phyloP scores from a whole-genome alignment of 1,140 invertebrate species.

The Helicoverpa zea region DNA sequence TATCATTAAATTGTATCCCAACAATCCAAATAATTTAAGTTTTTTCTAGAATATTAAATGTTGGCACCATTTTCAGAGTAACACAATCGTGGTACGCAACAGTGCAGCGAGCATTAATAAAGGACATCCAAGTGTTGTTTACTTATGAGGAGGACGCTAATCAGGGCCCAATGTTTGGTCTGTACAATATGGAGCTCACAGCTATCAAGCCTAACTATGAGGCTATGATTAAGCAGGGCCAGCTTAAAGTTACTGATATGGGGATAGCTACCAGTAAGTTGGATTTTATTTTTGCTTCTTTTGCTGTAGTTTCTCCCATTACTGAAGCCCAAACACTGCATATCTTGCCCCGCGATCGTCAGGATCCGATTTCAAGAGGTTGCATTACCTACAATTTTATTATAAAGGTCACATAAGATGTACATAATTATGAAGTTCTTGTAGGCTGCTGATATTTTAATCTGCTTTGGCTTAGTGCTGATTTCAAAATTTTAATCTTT shows the following conservation, averaged over 20 bases:
- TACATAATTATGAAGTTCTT: too few species aligned
- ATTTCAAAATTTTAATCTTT: too few species aligned
- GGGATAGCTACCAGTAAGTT: constrained; percentile 92
- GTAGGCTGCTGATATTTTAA: too few species aligned
- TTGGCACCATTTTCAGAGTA: constrained; percentile 86
- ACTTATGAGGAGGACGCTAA: constrained; percentile 88
- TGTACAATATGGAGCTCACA: constrained; percentile 91
- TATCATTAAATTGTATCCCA: too few species aligned
- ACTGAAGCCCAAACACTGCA: too few species aligned
- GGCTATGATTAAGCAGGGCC: constrained; percentile 94
- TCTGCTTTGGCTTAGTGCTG: too few species aligned
- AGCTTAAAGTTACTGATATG: constrained; percentile 93
- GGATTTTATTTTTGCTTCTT: not conserved
- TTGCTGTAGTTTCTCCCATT: not conserved
- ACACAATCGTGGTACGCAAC: constrained; percentile 95
- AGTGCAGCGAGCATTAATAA: constrained; percentile 92
- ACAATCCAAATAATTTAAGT: too few species aligned
- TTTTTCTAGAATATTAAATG: too few species aligned
- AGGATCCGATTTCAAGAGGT: too few species aligned
- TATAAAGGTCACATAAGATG: too few species aligned
- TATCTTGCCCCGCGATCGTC: too few species aligned
- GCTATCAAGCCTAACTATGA: constrained; percentile 96
- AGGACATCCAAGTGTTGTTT: constrained; percentile 92
- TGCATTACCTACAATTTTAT: too few species aligned
- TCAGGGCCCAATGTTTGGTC: constrained; percentile 91